A percentile compares a stretch with the other conserved stretches of the same genome.
These are phyloP conservation scores for Motacilla tschutschensis DNA, from an alignment of 2,113 vertebrate species.

Conservation along the genomic window DNA sequence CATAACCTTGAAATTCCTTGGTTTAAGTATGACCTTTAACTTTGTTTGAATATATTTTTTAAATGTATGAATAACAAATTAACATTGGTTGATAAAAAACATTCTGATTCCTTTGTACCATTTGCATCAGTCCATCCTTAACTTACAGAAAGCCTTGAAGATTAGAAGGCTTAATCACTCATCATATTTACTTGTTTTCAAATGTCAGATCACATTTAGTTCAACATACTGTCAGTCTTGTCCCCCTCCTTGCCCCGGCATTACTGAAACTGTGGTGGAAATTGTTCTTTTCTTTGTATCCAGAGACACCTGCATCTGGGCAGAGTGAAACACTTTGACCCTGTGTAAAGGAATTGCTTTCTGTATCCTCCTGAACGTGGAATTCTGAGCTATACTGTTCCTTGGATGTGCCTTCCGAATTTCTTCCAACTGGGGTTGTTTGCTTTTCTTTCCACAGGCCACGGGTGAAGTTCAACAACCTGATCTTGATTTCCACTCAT, in stretches of 20 bases:
- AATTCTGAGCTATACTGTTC: background rate
- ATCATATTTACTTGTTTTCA: slow-evolving; percentile 73
- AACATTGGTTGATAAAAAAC: slow-evolving; percentile 59
- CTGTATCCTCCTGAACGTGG: background rate
- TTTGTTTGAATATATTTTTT: slow-evolving; percentile 71
- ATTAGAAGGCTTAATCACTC: slow-evolving; percentile 68
- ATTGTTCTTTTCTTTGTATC: background rate
- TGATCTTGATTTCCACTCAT: slow-evolving; percentile 87
- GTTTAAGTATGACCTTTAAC: slow-evolving; percentile 73
- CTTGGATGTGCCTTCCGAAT: background rate
- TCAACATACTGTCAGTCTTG: slow-evolving; percentile 45
- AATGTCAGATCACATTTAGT: slow-evolving; percentile 68
- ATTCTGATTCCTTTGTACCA: slow-evolving; percentile 63
- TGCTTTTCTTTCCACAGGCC: slow-evolving; percentile 74
- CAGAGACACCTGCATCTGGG: background rate
- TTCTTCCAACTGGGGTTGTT: background rate
- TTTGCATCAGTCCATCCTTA: slow-evolving; percentile 64
- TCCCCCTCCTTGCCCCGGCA: fast-evolving
- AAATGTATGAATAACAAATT: slow-evolving; percentile 67
- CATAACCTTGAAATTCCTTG: slow-evolving; percentile 57
- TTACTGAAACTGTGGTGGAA: background rate
- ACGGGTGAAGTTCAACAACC: slow-evolving; percentile 88
- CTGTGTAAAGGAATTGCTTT: background rate
- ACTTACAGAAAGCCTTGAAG: slow-evolving; percentile 67
- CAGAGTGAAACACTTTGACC: background rate